Evolutionary conservation across 2,113 vertebrate species (phyloP).

Genomic region (Thinocorus orbignyianus): DNA sequence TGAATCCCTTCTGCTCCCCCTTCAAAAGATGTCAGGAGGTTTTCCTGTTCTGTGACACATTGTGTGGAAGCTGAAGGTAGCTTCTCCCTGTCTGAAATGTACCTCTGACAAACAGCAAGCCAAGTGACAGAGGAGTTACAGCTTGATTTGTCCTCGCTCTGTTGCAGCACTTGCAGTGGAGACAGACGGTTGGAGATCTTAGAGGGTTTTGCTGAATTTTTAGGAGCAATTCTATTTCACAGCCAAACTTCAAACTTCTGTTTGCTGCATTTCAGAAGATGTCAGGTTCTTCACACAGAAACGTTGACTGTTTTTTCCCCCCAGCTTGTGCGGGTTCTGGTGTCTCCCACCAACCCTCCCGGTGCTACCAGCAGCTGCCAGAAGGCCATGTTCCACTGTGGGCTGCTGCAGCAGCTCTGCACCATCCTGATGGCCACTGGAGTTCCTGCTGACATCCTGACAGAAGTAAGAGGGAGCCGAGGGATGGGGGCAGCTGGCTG

Average conservation of each 20-base stretch:
- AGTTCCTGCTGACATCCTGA: slow-evolving; percentile 95
- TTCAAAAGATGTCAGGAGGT: neutral
- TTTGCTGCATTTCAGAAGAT: neutral
- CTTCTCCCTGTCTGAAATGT: neutral
- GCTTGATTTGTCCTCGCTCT: neutral
- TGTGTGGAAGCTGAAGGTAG: neutral
- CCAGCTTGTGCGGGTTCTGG: slow-evolving; percentile 92
- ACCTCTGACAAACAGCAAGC: neutral
- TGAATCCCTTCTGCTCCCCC: neutral
- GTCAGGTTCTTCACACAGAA: fast-evolving
- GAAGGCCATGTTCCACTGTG: slow-evolving; percentile 95
- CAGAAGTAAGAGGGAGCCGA: slow-evolving; percentile 79
- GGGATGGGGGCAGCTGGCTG: fast-evolving
- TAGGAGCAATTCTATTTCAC: fast-evolving
- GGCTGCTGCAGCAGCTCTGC: slow-evolving; percentile 92
- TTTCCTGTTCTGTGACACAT: neutral
- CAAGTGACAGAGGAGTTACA: too few species aligned
- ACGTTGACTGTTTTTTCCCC: neutral
- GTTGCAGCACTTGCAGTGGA: neutral
- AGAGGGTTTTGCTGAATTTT: neutral
- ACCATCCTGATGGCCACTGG: slow-evolving; percentile 97
- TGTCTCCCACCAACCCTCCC: slow-evolving; percentile 93
- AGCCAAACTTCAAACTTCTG: neutral
- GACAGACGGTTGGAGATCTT: neutral
- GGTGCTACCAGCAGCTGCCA: slow-evolving; percentile 95